Base-by-base conservation (phyloP, 1,140 invertebrate genomes). In the Solenopsis invicta region DNA sequence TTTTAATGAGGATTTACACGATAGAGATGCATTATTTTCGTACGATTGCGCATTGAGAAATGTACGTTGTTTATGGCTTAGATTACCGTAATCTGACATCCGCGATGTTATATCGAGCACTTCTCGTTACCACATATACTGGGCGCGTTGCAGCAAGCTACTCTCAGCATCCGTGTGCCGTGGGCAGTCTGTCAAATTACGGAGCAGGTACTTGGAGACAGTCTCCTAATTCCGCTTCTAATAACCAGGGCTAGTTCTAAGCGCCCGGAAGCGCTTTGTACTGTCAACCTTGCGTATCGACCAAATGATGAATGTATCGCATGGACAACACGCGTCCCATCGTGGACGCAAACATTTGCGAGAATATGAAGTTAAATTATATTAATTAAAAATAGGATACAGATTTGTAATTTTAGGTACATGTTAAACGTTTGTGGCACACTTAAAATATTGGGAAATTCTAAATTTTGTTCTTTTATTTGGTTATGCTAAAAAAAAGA, bases 171-270 rank as follows among this genome's bases (percentile, higher is more conserved):
- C 1, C 62, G 41, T 24, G n/a, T 18, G 80, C 69, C 69, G 41
- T 48, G 41, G 54, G 54, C 80, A 84, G 41, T 84, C 69, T 74
- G 41, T 74, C 67, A 74, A 84, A 84, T 84, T 84, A 84, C 4
- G 41, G 52, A 16, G 2, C 52, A 50, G 24, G 41, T 74, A 62
- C 52, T 82, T 54, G 78, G 50, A 81, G 67, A 72, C 67, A 34
- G 67, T 6, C 2, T 69, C 54, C 80, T 84, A 84, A 84, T 84
- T 48, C 54, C 69, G 69, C 16, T 56, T 84, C 80, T 84, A 84
- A 84, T 84, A 84, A 74, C 54, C 80, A 41, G 80, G 12, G 21
- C 24, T 61, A 59, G 34, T 54, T 18, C 37, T 69, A 50, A 24
- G 13, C 4, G 52, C 66, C 78, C 52, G 78, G 78, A 61, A 74